These are phyloP conservation scores for Calameuta pallipes DNA, from an alignment of 2,888 invertebrate species.

Conservation along the genomic window DNA sequence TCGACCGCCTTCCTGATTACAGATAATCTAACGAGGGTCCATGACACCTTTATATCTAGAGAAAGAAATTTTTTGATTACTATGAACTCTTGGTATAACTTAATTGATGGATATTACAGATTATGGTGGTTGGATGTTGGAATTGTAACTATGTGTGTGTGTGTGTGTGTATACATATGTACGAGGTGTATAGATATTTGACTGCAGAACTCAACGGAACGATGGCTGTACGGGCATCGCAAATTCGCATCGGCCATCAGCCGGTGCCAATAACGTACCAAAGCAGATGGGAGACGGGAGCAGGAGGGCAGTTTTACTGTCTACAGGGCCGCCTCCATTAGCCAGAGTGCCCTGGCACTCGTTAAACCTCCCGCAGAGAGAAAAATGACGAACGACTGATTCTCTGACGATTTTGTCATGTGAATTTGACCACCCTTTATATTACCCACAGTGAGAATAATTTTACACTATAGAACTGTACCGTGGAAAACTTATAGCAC, in stretches of 20 bases:
- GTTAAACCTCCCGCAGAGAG: neutral
- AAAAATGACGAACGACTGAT: neutral
- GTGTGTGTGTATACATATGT: no score
- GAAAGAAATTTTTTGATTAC: neutral
- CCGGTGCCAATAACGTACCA: constrained; percentile 53
- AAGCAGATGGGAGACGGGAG: constrained; percentile 41
- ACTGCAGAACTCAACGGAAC: constrained; percentile 27
- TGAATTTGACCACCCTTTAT: neutral
- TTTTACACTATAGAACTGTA: neutral
- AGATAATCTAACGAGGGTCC: neutral
- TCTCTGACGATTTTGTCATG: neutral
- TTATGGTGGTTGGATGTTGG: neutral
- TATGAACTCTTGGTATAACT: neutral
- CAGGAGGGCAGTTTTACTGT: constrained; percentile 6
- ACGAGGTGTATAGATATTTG: neutral
- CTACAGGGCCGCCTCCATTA: neutral
- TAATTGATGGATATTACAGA: neutral
- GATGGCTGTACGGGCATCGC: constrained; percentile 31
- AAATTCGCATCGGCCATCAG: constrained; percentile 53
- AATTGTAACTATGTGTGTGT: neutral
- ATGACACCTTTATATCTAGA: neutral
- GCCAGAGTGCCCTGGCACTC: neutral
- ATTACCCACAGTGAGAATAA: neutral
- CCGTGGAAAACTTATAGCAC: neutral
- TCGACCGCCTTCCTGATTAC: neutral